Base-by-base conservation (phyloP, 2,888 invertebrate genomes). In the Neoaliturus tenellus region DNA sequence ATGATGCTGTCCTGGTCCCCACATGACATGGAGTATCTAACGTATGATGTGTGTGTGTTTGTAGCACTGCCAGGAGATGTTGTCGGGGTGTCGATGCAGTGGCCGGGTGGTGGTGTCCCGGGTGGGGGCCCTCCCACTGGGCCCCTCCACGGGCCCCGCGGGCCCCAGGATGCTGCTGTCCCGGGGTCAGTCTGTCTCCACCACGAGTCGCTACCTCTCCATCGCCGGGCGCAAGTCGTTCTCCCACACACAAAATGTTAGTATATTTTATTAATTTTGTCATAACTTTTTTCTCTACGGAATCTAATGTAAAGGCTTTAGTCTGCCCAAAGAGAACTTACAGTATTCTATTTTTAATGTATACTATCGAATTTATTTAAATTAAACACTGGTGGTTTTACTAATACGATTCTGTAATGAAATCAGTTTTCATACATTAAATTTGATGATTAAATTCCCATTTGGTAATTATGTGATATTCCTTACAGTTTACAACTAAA, bases 11-110 rank as follows among this genome's bases (percentile, higher is more conserved):
- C 62, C 20, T 31, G 62, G 14, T 28, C 28, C 31, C 62, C 1
- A n/a, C n/a, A n/a, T n/a, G n/a, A n/a, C n/a, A 35, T 35, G 35
- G 35, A 10, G 4, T 35, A 35, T 35, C 10, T n/a, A 4, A 12
- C 17, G n/a, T 14, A 48, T 48, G 14, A n/a, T 48, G 17, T 48
- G 48, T 48, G 4, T 48, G 48, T 48, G n/a, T 48, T 3, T n/a
- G 17, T 2, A 55, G 14, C 20, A 12, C 23, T 55, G 55, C 55
- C 51, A 12, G 51, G 39, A 62, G 62, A 80, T 80, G 80, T 55
- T 80, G 80, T 23, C 58, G 20, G 80, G 80, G 31, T 55, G 80
- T 39, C 55, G 80, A 58, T 35, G 80, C 39, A 39, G 55, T 23
- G 80, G 31, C 5, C 55, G 80, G 20, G 39, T 80, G 35, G n/a